phyloP scores from a whole-genome alignment of 2,888 invertebrate genomes.

The Rhamphomyia laevipes region DNA sequence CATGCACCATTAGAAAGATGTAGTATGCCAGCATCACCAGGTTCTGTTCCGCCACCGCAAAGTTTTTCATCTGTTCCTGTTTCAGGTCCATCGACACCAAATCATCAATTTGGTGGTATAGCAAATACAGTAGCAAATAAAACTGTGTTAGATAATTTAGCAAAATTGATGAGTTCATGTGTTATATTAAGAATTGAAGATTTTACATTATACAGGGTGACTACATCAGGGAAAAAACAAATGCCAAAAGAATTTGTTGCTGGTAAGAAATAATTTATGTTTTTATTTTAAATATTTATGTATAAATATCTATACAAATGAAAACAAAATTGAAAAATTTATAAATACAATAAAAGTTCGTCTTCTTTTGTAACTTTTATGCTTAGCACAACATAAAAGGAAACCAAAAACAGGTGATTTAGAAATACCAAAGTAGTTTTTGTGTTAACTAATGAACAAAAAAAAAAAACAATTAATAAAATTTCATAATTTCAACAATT shows the following conservation, averaged over 20 bases:
- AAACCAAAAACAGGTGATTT: slow-evolving; percentile 41
- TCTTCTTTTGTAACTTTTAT: slow-evolving; percentile 3
- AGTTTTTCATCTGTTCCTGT: slow-evolving; percentile 1
- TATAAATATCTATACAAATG: background rate
- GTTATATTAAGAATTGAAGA: slow-evolving; percentile 83
- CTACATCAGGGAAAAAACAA: slow-evolving; percentile 60
- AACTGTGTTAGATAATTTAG: slow-evolving; percentile 57
- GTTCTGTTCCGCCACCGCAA: slow-evolving; percentile 7
- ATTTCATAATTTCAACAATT: background rate
- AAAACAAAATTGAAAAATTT: background rate
- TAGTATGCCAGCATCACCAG: slow-evolving; percentile 30
- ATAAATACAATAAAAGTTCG: background rate
- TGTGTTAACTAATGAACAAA: too few relatives aligned
- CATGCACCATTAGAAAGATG: slow-evolving; percentile 36
- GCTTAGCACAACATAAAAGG: slow-evolving; percentile 44
- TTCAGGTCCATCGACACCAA: slow-evolving; percentile 18
- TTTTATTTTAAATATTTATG: slow-evolving; percentile 6
- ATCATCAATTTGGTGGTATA: background rate
- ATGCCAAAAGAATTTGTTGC: slow-evolving; percentile 69
- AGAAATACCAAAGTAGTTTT: too few relatives aligned
- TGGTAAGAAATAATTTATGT: slow-evolving; percentile 39
- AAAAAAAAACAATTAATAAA: background rate
- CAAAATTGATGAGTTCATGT: slow-evolving; percentile 86
- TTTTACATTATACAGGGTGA: slow-evolving; percentile 76
- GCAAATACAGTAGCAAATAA: slow-evolving; percentile 5